Base-by-base conservation (phyloP, 2,888 invertebrate species). In the Melangyna quadrimaculata region DNA sequence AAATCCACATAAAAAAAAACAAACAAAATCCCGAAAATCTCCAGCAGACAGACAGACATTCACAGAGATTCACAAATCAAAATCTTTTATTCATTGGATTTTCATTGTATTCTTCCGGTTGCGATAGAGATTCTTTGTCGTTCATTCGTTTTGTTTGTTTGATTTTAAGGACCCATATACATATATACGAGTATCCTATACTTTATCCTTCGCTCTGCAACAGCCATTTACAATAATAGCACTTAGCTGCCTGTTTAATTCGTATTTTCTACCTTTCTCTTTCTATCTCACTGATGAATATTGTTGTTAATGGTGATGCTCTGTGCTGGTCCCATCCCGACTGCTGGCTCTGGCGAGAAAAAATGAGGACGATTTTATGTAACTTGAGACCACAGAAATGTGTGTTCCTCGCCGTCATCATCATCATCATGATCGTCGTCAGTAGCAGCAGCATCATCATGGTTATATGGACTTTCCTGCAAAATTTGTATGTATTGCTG, bases 371-470 rank as follows among this genome's bases (percentile, higher is more conserved):
- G 83, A 78, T 78, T 83, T 84, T 67, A 22, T 87, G 87, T 81
- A 87, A 87, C 77, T 84, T 87, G 87, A 87, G 72, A 87, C 87
- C 81, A 81, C 83, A 84, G 43, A 87, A 87, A 87, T 87, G 87
- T 87, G 80, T 78, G 78, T 81, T 87, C 87, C 81, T 78, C 70
- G 73, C 55, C 83, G 29, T 72, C 83, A 70, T 87, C 83, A 87
- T 80, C 73, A 82, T 77, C 79, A 82, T 74, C 79, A 65, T 74
- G 71, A 22, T 65, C 59, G 37, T 43, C 59, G 51, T 19, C 32
- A 35, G 12, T 43, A 63, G 17, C 17, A 63, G 17, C 17, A 45
- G 9, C 29, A 43, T 43, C 24, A 59, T 59, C 14, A 40, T 37
- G 22, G 14, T 40, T 17, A 29, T 55, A 59, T 19, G 22, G 35